Evolutionary conservation across 2,888 invertebrate genomes (phyloP).

Genomic region (Achlya flavicornis): DNA sequence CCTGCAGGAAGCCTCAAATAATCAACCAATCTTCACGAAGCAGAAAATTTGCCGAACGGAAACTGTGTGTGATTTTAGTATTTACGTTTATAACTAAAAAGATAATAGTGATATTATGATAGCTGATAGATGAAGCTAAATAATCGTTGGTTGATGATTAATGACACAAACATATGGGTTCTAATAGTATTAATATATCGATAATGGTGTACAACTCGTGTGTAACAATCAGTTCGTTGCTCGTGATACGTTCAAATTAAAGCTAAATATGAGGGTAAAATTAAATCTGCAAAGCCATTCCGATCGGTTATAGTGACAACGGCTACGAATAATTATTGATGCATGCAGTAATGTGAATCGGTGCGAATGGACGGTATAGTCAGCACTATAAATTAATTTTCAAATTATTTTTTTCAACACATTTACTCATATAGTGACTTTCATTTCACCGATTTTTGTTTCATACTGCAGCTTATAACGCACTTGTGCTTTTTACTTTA

Average conservation of each 20-base stretch:
- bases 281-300: conserved; percentile 34
- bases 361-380: conserved; percentile 27
- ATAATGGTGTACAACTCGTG: background rate
- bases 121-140: too few relatives aligned
- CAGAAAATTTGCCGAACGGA: too few relatives aligned
- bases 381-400: background rate
- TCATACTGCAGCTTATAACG: too few relatives aligned
- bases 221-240: background rate
- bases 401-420: background rate
- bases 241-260: conserved; percentile 10
- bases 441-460: too few relatives aligned
- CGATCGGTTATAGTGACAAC: conserved; percentile 48
- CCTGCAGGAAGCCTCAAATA: too few relatives aligned
- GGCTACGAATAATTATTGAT: conserved; percentile 54
- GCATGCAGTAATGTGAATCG: conserved; percentile 36
- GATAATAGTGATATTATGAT: too few relatives aligned
- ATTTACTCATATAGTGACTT: too few relatives aligned
- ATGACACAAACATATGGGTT: background rate
- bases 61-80: too few relatives aligned
- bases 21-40: too few relatives aligned
- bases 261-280: conserved; percentile 34
- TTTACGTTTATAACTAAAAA: too few relatives aligned
- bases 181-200: background rate
- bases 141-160: too few relatives aligned
- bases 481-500: too few relatives aligned